Percentiles rank a stretch among this genome's conserved stretches.
phyloP scores from a whole-genome alignment of 2,888 invertebrate genomes.

The Ormia ochracea region DNA sequence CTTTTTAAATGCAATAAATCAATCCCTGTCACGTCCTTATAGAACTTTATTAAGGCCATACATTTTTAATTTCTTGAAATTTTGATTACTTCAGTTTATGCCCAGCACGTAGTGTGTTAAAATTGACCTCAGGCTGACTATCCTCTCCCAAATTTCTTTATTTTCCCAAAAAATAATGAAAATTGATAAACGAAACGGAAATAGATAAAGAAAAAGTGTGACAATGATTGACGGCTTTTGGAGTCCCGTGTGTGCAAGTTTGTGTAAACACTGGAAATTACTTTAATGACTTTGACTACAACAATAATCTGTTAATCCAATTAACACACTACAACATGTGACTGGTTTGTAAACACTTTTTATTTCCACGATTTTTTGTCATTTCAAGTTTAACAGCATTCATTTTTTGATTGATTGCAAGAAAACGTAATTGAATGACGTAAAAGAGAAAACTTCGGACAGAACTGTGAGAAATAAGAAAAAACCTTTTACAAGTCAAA shows the following conservation, averaged over 20 bases:
- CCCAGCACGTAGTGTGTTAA: no score
- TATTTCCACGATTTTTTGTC: not conserved
- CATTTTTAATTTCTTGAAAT: not conserved
- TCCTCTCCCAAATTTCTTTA: not conserved
- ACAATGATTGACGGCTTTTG: slow-evolving; percentile 57
- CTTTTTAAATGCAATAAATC: slow-evolving; percentile 2
- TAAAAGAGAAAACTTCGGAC: no score
- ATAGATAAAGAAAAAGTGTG: slow-evolving; percentile 22
- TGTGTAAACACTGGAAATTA: slow-evolving; percentile 49
- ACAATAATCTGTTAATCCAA: slow-evolving; percentile 26
- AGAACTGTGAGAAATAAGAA: no score
- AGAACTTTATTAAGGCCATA: not conserved
- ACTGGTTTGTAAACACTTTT: slow-evolving; percentile 28
- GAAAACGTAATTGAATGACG: no score
- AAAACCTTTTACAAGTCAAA: no score
- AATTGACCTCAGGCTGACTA: slow-evolving; percentile 11
- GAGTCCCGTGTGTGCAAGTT: slow-evolving; percentile 50
- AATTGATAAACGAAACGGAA: not conserved
- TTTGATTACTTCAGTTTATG: no score
- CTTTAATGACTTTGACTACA: slow-evolving; percentile 37
- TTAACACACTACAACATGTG: slow-evolving; percentile 13
- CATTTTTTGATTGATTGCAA: slow-evolving; percentile 47
- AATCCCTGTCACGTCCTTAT: slow-evolving; percentile 4
- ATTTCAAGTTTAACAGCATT: not conserved
- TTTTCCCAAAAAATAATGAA: not conserved